phyloP scores from a whole-genome alignment of 2,888 invertebrate species.

The Nebria salina region DNA sequence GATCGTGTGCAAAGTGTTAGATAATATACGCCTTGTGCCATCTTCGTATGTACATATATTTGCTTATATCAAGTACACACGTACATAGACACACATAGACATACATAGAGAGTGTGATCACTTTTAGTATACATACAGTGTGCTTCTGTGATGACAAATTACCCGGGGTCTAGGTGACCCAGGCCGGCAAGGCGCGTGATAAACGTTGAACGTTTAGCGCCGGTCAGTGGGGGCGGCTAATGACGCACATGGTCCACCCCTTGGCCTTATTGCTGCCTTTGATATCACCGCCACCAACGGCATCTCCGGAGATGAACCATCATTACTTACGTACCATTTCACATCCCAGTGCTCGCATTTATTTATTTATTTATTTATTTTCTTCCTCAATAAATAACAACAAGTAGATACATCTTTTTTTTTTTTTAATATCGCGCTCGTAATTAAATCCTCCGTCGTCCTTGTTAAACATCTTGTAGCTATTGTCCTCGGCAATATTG shows the following conservation, averaged over 20 bases:
- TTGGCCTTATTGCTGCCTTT: constrained; percentile 62
- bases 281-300: constrained; percentile 53
- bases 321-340: not conserved
- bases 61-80: not conserved
- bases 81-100: not conserved
- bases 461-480: not conserved
- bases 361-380: no score
- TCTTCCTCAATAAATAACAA: no score
- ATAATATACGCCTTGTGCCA: not conserved
- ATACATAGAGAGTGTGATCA: not conserved
- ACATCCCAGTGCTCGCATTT: no score
- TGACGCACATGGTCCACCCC: constrained; percentile 61
- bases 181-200: not conserved
- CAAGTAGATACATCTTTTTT: no score
- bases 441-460: no score
- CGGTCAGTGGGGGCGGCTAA: constrained; percentile 55
- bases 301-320: not conserved
- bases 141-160: not conserved
- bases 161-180: not conserved
- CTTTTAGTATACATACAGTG: not conserved
- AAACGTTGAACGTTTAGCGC: not conserved
- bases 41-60: not conserved
- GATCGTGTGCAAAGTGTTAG: not conserved
- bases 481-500: not conserved
- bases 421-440: no score